A percentile compares a stretch with the other conserved stretches of the same genome.
Evolutionary conservation across 2,113 vertebrate species (phyloP).

Genomic region (Vulpes lagopus): DNA sequence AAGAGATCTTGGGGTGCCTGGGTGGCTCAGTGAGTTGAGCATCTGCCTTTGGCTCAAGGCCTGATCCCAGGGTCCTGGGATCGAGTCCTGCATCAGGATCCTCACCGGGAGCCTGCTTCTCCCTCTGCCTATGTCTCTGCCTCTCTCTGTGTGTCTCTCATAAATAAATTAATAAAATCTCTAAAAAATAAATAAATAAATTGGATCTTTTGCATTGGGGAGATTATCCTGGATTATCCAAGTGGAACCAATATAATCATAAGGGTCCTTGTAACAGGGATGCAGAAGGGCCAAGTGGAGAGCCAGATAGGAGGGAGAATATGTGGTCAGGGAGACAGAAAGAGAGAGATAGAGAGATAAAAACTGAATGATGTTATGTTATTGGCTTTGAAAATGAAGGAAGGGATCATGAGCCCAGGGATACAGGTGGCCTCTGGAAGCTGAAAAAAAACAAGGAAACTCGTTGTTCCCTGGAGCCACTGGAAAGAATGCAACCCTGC

Average conservation of each 20-base stretch:
- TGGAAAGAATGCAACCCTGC: not conserved
- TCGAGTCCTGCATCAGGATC: too few species aligned
- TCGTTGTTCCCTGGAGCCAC: not conserved
- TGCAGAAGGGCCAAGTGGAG: rapidly evolving
- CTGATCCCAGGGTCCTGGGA: too few species aligned
- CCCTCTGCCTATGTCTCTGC: too few species aligned
- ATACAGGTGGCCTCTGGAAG: not conserved
- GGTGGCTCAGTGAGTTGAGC: too few species aligned
- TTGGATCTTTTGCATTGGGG: too few species aligned
- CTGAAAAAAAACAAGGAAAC: not conserved
- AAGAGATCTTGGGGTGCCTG: not conserved
- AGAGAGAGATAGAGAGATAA: not conserved
- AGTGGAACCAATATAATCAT: not conserved
- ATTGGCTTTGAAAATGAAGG: not conserved
- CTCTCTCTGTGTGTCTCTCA: too few species aligned
- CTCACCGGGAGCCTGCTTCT: too few species aligned
- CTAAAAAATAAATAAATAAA: too few species aligned
- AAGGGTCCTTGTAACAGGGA: not conserved
- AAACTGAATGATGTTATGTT: not conserved
- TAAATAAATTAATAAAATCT: too few species aligned
- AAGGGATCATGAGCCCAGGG: not conserved
- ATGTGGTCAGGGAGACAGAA: rapidly evolving
- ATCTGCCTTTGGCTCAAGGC: too few species aligned
- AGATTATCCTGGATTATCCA: not conserved
- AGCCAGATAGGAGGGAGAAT: too few species aligned